Conservation (phyloP, 2,797 vertebrate genomes). For the Bryconaethiops microstoma region DNA sequence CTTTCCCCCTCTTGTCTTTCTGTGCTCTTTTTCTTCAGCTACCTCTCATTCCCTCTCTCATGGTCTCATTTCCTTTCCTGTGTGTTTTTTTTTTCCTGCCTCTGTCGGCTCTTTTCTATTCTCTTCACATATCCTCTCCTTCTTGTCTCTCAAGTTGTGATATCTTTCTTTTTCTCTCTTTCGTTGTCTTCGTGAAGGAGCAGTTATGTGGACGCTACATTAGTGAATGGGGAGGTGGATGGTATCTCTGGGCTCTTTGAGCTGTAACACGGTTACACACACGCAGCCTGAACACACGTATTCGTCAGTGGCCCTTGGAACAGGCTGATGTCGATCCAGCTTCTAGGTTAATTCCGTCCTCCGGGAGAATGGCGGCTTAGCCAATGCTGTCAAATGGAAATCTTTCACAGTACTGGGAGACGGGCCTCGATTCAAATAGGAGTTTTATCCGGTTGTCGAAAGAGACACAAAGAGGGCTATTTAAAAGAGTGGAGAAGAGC, state of each 20-base stretch:
- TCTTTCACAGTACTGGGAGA: slow-evolving; percentile 68
- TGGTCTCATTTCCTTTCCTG: slow-evolving; percentile 44
- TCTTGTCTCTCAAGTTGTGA: neutral
- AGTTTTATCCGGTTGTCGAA: slow-evolving; percentile 66
- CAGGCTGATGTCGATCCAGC: slow-evolving; percentile 65
- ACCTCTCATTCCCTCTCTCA: slow-evolving; percentile 49
- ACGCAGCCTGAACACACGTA: slow-evolving; percentile 24
- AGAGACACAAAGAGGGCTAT: slow-evolving; percentile 37
- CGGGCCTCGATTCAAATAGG: slow-evolving; percentile 69
- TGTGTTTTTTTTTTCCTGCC: slow-evolving; percentile 37
- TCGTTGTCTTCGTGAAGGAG: slow-evolving; percentile 40
- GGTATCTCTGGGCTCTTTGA: slow-evolving; percentile 59
- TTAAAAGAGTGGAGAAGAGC: slow-evolving; percentile 21
- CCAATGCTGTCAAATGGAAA: slow-evolving; percentile 73
- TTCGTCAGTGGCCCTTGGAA: slow-evolving; percentile 56
- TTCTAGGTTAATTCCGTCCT: slow-evolving; percentile 74
- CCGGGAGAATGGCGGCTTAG: slow-evolving; percentile 73
- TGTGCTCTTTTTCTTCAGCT: slow-evolving; percentile 40
- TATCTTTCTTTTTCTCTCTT: neutral
- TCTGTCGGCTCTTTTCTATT: slow-evolving; percentile 15
- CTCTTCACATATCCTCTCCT: neutral
- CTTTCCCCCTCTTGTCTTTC: slow-evolving; percentile 27
- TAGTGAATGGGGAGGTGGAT: slow-evolving; percentile 59
- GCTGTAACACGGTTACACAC: slow-evolving; percentile 34
- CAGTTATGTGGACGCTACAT: slow-evolving; percentile 73